These are phyloP conservation scores for Drosophila prolongata DNA, from an alignment of 2,888 invertebrate species.

Conservation along the genomic window DNA sequence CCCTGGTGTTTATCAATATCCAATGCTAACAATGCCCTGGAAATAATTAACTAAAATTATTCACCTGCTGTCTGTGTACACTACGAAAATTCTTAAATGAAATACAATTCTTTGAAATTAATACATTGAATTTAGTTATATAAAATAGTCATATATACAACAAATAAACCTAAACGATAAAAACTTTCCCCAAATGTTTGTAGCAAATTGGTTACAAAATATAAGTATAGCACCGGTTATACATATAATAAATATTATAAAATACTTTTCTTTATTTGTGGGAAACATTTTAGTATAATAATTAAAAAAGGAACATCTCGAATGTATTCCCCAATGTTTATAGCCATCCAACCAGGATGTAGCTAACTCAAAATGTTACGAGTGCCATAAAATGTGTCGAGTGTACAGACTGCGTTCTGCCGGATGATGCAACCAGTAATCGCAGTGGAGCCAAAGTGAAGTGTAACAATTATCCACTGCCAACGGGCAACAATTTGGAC, in stretches of 20 bases:
- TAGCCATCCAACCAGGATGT: background rate
- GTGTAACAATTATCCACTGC: conserved; percentile 22
- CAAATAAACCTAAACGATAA: no score
- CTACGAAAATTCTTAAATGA: background rate
- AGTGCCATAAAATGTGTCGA: background rate
- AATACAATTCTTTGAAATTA: no score
- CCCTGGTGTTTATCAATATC: conserved; percentile 41
- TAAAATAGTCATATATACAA: no score
- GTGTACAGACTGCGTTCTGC: conserved; percentile 9
- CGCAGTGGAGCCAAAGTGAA: conserved; percentile 8
- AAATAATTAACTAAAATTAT: conserved; percentile 58
- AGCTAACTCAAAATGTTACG: background rate
- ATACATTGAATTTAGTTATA: no score
- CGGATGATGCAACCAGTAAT: conserved; percentile 21
- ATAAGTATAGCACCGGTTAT: no score
- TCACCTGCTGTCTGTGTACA: background rate
- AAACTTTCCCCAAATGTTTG: no score
- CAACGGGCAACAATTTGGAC: conserved; percentile 1
- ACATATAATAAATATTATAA: no score
- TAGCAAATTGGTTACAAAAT: no score
- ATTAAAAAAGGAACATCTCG: no score
- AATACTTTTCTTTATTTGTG: no score
- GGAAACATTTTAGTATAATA: no score
- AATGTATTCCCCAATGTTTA: background rate
- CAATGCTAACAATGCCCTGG: conserved; percentile 49